Evolutionary conservation across 64 coral and sea anemone genomes (phyloP).

Genomic region (Cladopsammia gracilis): DNA sequence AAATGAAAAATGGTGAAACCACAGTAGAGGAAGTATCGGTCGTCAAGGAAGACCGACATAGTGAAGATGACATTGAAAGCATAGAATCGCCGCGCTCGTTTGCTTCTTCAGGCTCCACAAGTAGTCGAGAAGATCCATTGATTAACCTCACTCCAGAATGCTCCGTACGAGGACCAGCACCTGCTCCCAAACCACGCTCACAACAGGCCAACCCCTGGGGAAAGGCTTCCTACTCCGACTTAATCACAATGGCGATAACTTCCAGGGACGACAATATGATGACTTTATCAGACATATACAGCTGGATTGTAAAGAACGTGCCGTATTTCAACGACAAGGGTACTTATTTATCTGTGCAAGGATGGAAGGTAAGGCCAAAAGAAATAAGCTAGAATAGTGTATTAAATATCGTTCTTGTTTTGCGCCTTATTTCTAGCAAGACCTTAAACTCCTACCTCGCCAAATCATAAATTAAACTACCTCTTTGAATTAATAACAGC

Average conservation of each 20-base stretch:
- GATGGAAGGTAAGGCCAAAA: slow-evolving; percentile 79
- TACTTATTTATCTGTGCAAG: slow-evolving; percentile 55
- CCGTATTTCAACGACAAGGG: slow-evolving; percentile 75
- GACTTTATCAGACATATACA: slow-evolving; percentile 77
- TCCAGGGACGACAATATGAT: slow-evolving; percentile 66
- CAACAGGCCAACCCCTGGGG: slow-evolving; percentile 74
- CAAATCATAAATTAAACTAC: too few relatives aligned
- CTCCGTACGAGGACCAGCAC: neutral
- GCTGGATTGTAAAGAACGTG: slow-evolving; percentile 76
- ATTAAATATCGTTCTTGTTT: too few relatives aligned
- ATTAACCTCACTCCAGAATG: neutral
- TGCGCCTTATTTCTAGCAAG: too few relatives aligned
- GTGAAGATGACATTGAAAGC: slow-evolving; percentile 29
- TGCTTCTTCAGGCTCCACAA: slow-evolving; percentile 28
- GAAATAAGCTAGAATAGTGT: neutral
- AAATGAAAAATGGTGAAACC: neutral
- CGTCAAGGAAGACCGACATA: neutral
- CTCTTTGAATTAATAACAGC: too few relatives aligned
- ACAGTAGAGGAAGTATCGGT: neutral
- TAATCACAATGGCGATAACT: slow-evolving; percentile 75
- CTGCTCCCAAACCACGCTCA: slow-evolving; percentile 17
- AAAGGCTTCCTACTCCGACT: slow-evolving; percentile 67
- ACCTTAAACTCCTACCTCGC: too few relatives aligned
- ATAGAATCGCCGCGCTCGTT: slow-evolving; percentile 31
- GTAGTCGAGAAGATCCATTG: slow-evolving; percentile 22